phyloP scores from a whole-genome alignment of 2,888 invertebrate species.

The Synanthedon myopaeformis region DNA sequence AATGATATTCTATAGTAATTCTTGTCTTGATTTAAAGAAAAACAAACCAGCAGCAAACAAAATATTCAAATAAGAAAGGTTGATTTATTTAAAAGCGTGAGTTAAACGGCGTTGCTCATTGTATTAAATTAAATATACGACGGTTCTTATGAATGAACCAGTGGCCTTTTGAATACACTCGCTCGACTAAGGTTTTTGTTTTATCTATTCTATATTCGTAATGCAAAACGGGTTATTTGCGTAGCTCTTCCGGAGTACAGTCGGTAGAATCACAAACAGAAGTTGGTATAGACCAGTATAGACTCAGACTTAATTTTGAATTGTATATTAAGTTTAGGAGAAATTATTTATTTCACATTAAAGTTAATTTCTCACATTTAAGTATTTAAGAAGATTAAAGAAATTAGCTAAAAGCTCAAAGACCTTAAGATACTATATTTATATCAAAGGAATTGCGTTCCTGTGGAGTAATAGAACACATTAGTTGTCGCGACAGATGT shows the following conservation, averaged over 20 bases:
- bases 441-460: too few species aligned
- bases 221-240: constrained; percentile 53
- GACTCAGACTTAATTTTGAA: too few species aligned
- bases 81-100: constrained; percentile 19
- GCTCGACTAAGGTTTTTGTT: constrained; percentile 29
- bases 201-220: constrained; percentile 32
- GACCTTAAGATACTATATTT: too few species aligned
- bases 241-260: constrained; percentile 32
- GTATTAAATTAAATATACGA: background rate
- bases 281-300: too few species aligned
- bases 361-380: too few species aligned
- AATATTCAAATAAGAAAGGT: background rate
- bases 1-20: too few species aligned
- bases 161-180: background rate
- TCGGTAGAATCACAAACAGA: background rate
- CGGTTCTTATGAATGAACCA: background rate
- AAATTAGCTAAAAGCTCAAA: too few species aligned
- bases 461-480: too few species aligned
- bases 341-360: too few species aligned
- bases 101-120: constrained; percentile 1
- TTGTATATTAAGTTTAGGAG: too few species aligned
- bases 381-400: too few species aligned
- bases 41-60: background rate
- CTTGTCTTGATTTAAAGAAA: background rate
- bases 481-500: too few species aligned